Base-by-base conservation (phyloP, 2,797 vertebrate species). In the Hydrophis major region DNA sequence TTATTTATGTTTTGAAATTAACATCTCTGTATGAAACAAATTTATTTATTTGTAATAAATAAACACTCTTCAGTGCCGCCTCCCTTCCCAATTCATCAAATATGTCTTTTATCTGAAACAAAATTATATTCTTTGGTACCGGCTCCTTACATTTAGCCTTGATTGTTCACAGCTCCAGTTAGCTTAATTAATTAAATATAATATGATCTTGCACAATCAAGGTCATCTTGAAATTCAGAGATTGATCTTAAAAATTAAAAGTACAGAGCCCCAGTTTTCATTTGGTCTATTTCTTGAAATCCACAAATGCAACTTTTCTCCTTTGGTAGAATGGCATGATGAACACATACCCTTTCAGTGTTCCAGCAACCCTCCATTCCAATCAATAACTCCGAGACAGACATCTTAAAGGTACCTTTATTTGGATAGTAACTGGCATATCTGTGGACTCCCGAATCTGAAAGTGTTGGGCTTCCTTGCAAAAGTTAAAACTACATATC, bases 141-240 rank as follows among this genome's bases (percentile, higher is more conserved):
- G 93, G 94, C 95, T 97, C 96, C 96, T 97, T 97, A 96, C 94
- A 94, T 93, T 97, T 95, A 96, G 96, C 96, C 96, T 95, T 47
- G 4, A 95, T 96, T 97, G 88, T 95, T 94, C 95, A 94, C 95
- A 95, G 94, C 94, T 96, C 96, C 95, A 92, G 4, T 95, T 94
- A 91, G 94, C 93, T 92, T 88, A 89, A 90, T 95, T 94, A 94
- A 95, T 95, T 94, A 94, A 93, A 93, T 93, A 94, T 66, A 93
- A 94, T 87, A 88, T 96, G 96, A 96, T 96, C 95, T 97, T 96
- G 92, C 87, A 94, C 90, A 92, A 92, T 94, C 94, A 96, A 96
- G 96, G 96, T 96, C 95, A 93, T 96, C 88, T 95, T 95, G 95
- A 94, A 96, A 94, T 94, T 96, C 69, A 66, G 42, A 89, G 87